Conservation (phyloP, 2,113 vertebrate genomes). For the Aspidoscelis tigris region DNA sequence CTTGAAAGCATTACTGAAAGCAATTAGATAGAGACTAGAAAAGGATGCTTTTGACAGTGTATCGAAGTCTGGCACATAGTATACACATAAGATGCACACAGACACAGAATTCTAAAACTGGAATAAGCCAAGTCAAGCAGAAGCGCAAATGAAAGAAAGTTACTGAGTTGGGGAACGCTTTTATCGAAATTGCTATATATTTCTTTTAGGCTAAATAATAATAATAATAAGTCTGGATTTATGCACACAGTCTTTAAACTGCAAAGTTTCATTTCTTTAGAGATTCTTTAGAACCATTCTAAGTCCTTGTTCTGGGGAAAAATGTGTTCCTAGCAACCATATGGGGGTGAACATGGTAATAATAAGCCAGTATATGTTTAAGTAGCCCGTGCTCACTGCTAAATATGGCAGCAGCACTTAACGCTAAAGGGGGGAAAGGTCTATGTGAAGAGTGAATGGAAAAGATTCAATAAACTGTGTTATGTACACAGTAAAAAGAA, state of each 20-base stretch:
- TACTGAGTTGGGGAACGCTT: background rate
- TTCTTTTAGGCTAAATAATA: background rate
- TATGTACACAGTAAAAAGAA: conserved; percentile 31
- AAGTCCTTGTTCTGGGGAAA: background rate
- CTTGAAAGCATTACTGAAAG: background rate
- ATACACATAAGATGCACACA: conserved; percentile 2
- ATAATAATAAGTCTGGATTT: background rate
- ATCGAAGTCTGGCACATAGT: conserved; percentile 29
- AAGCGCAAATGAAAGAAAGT: background rate
- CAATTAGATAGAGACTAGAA: conserved; percentile 42
- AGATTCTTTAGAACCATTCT: background rate
- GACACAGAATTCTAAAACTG: conserved; percentile 3
- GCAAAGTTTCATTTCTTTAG: background rate
- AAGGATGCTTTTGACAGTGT: conserved; percentile 6
- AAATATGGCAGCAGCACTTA: background rate
- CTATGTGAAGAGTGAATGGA: conserved; percentile 18
- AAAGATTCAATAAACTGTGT: conserved; percentile 25
- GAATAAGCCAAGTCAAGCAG: conserved; percentile 20
- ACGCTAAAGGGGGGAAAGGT: background rate
- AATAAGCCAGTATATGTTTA: background rate
- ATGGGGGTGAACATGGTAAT: background rate
- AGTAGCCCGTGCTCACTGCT: background rate
- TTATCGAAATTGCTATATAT: background rate
- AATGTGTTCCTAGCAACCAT: background rate
- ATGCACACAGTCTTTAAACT: background rate